Percentiles rank a stretch among this genome's conserved stretches.
Conservation (phyloP, 2,113 vertebrate genomes). For the Campylomormyrus numenius region DNA sequence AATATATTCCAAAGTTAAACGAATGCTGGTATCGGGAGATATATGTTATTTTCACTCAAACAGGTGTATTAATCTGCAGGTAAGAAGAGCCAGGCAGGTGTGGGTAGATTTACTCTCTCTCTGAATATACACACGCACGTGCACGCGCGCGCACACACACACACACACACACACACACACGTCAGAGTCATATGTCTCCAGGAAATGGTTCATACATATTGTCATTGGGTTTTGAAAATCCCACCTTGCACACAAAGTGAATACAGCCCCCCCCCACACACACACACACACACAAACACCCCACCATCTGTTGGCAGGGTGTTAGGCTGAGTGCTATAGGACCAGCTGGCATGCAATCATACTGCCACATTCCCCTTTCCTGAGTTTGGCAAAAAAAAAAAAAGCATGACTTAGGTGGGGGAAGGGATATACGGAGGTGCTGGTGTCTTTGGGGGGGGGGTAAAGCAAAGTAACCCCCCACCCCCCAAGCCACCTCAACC, state of each 20-base stretch:
- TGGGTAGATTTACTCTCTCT: too few species aligned
- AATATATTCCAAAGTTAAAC: neutral
- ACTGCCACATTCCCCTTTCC: neutral
- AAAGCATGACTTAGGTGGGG: constrained; percentile 2
- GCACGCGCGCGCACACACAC: too few species aligned
- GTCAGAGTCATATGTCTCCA: neutral
- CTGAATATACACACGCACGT: neutral
- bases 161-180: neutral
- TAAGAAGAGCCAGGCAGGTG: neutral
- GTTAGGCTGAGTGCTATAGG: neutral
- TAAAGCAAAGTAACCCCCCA: neutral
- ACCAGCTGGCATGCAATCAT: constrained; percentile 13
- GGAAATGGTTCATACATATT: neutral
- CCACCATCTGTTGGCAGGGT: constrained; percentile 10
- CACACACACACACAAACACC: neutral
- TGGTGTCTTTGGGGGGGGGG: neutral
- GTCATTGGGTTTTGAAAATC: neutral
- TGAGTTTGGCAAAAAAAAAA: constrained; percentile 7
- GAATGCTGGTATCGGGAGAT: neutral
- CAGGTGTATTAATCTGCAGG: neutral
- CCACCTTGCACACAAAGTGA: neutral
- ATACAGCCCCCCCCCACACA: neutral
- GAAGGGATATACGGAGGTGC: neutral
- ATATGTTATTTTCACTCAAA: neutral
- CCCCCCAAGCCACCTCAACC: neutral